Evolutionary conservation across 2,797 vertebrate species (phyloP).

Genomic region (Molossus molossus): DNA sequence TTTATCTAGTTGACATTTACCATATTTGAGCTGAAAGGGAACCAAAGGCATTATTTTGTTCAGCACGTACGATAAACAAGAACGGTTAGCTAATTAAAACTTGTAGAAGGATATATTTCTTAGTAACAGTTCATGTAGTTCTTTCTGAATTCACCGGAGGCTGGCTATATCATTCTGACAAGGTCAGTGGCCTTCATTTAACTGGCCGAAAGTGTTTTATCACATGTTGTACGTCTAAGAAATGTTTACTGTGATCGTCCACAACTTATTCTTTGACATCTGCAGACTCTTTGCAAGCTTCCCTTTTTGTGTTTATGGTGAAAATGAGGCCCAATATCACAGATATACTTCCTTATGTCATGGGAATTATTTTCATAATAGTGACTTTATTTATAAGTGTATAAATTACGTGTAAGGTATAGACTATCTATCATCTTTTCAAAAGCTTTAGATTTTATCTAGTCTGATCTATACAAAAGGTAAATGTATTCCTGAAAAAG

Average conservation of each 20-base stretch:
- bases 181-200: slow-evolving; percentile 75
- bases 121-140: slow-evolving; percentile 52
- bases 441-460: slow-evolving; percentile 20
- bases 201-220: slow-evolving; percentile 74
- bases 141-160: slow-evolving; percentile 34
- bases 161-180: slow-evolving; percentile 67
- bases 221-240: slow-evolving; percentile 71
- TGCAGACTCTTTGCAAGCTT: background rate
- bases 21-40: slow-evolving; percentile 18
- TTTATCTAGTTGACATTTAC: slow-evolving; percentile 53
- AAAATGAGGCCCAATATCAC: background rate
- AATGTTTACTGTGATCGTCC: slow-evolving; percentile 48
- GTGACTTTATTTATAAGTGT: slow-evolving; percentile 3
- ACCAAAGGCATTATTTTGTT: slow-evolving; percentile 51
- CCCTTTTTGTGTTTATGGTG: slow-evolving; percentile 2
- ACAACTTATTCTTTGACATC: slow-evolving; percentile 67
- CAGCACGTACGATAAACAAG: slow-evolving; percentile 55
- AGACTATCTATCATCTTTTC: background rate
- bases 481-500: background rate
- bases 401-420: background rate
- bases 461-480: background rate
- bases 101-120: slow-evolving; percentile 56
- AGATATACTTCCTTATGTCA: background rate
- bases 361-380: slow-evolving; percentile 28
- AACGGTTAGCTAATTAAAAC: slow-evolving; percentile 68